A percentile compares a stretch with the other conserved stretches of the same genome.
Evolutionary conservation across 1,140 invertebrate species (phyloP).

Genomic region (Magallana angulata): DNA sequence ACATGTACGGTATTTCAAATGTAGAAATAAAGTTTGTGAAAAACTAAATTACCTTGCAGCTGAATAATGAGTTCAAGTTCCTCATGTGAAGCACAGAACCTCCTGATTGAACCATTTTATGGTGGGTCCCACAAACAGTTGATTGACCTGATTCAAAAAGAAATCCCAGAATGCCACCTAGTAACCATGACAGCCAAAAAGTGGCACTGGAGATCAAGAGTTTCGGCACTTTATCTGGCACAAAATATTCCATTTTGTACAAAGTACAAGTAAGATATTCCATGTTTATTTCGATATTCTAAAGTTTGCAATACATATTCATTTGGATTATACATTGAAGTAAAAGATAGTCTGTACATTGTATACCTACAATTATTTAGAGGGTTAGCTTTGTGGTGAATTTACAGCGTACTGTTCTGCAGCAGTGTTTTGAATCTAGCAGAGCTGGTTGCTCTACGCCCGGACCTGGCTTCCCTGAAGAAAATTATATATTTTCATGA

Average conservation of each 20-base stretch:
- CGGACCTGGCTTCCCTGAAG: conserved; percentile 82
- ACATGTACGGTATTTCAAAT: no score
- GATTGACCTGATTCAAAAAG: conserved; percentile 81
- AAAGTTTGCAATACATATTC: no score
- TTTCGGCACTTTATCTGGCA: conserved; percentile 84
- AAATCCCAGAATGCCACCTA: conserved; percentile 69
- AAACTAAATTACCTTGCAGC: no score
- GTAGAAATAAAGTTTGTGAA: no score
- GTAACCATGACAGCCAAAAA: conserved; percentile 85
- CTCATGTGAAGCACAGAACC: not conserved
- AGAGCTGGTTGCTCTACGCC: conserved; percentile 85
- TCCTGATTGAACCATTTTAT: conserved; percentile 85
- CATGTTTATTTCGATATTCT: no score
- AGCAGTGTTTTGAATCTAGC: conserved; percentile 88
- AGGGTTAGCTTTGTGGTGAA: no score
- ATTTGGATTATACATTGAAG: no score
- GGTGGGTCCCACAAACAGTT: conserved; percentile 87
- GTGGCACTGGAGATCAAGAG: conserved; percentile 89
- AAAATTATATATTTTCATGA: conserved; percentile 91
- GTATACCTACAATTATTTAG: no score
- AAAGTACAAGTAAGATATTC: conserved; percentile 78
- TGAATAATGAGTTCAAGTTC: not conserved
- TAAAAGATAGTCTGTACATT: no score
- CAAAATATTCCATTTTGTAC: conserved; percentile 82
- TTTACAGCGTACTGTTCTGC: conserved; percentile 83